phyloP scores from a whole-genome alignment of 1,140 invertebrate genomes.

The Zeugodacus cucurbitae region DNA sequence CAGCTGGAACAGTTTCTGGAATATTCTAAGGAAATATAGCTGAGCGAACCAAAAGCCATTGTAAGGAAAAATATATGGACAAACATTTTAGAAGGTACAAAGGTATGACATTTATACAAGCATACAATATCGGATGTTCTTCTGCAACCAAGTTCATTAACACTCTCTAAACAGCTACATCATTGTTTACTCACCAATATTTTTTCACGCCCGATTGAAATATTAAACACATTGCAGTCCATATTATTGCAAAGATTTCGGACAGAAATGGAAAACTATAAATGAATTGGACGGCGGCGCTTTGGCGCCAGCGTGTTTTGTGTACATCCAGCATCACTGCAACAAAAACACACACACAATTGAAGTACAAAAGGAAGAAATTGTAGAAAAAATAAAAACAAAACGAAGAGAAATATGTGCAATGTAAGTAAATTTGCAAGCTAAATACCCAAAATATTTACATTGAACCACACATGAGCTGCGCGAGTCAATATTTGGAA shows the following conservation, averaged over 20 bases:
- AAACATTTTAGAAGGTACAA: too few relatives aligned
- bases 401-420: background rate
- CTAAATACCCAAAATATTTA: background rate
- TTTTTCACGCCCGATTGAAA: constrained; percentile 61
- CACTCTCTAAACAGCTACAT: background rate
- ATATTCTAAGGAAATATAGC: too few relatives aligned
- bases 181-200: constrained; percentile 50
- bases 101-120: background rate
- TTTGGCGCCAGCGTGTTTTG: constrained; percentile 54
- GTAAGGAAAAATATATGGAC: too few relatives aligned
- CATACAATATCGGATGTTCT: background rate
- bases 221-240: constrained; percentile 62
- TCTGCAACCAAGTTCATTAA: background rate
- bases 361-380: background rate
- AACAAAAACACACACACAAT: constrained; percentile 27
- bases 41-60: too few relatives aligned
- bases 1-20: too few relatives aligned
- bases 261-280: constrained; percentile 60
- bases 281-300: constrained; percentile 56
- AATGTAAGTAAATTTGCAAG: background rate
- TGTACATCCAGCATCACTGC: constrained; percentile 53
- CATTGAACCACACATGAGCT: background rate
- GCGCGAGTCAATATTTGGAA: background rate
- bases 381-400: background rate
- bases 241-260: constrained; percentile 60